Evolutionary conservation across 1,140 invertebrate genomes (phyloP).

Genomic region (Pogonus chalceus): DNA sequence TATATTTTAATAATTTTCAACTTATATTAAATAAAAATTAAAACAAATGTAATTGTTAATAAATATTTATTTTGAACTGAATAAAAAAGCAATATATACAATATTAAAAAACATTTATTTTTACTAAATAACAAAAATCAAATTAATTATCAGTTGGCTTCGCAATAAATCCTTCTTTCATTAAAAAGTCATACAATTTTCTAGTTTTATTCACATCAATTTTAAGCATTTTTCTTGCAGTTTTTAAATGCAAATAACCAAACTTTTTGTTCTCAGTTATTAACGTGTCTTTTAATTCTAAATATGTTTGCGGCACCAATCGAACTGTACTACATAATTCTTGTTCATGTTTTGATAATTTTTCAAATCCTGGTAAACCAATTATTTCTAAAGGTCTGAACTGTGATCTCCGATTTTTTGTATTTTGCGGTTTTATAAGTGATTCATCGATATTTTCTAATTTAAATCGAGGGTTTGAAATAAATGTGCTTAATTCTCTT

Average conservation of each 20-base stretch:
- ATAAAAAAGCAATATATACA: too few relatives aligned
- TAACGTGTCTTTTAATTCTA: conserved; percentile 64
- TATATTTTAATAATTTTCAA: too few relatives aligned
- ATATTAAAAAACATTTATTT: background rate
- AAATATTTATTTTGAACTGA: too few relatives aligned
- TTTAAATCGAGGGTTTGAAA: conserved; percentile 22
- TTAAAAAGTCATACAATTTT: conserved; percentile 76
- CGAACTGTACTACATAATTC: conserved; percentile 65
- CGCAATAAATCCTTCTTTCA: conserved; percentile 58
- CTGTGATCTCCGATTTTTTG: conserved; percentile 13
- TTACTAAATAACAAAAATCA: background rate
- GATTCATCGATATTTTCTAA: conserved; percentile 25
- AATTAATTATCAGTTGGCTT: conserved; percentile 30
- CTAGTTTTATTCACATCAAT: conserved; percentile 92
- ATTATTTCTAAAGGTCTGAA: conserved; percentile 62
- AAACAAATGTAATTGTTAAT: too few relatives aligned
- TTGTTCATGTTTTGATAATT: conserved; percentile 59
- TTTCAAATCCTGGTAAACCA: conserved; percentile 69
- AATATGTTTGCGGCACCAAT: conserved; percentile 63
- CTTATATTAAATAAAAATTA: too few relatives aligned
- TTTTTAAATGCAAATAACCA: conserved; percentile 59
- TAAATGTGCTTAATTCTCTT: conserved; percentile 38
- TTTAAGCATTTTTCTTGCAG: conserved; percentile 73
- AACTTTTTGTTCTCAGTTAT: conserved; percentile 63
- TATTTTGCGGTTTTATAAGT: conserved; percentile 4